Base-by-base conservation (phyloP, 2,113 vertebrate species). In the Macaca mulatta region DNA sequence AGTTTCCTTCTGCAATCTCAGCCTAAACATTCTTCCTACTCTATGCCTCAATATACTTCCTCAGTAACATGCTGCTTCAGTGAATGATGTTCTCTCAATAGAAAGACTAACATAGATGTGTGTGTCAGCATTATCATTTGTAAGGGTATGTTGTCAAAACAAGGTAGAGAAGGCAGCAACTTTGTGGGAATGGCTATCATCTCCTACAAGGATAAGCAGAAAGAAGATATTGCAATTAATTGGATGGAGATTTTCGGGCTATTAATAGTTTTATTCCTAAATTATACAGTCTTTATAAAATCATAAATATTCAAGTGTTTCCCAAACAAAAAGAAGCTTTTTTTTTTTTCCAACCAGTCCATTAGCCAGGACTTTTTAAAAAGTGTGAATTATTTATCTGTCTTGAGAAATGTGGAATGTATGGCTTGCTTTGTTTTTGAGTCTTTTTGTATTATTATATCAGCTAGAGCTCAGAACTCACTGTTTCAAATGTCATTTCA, bases 251-350 rank as follows among this genome's bases (percentile, higher is more conserved):
- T 61, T 79, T 94, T 86, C 30, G 77, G 43, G 43, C 13, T n/a
- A 92, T 82, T 11, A 67, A 83, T 7, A 95, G 57, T 94, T 91
- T 77, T 32, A n/a, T 67, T 95, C 67, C 52, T 86, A 45, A 64
- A 91, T 57, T 92, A 45, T 23, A 52, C 0, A 67, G 38, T 55
- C 18, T 91, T 78, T 75, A 74, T 50, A 52, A 20, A 94, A 84
- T 35, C 8, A 93, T 89, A 94, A 92, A 67, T 30, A 90, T 92
- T 94, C 92, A 93, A 97, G 59, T 32, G 30, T 80, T 89, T 10
- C 35, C 40, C 27, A 61, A 69, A 82, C 3, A 93, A 27, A 0
- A 59, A 93, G 43, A 40, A 88, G 55, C 8, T 84, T 86, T 90
- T 92, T 67, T 61, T 64, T 64, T n/a, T 25, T 25, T 40, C 40